These are phyloP conservation scores for Umimayanthus chanpuru DNA, from an alignment of 92 coral and sea anemone genomes.

Conservation along the genomic window DNA sequence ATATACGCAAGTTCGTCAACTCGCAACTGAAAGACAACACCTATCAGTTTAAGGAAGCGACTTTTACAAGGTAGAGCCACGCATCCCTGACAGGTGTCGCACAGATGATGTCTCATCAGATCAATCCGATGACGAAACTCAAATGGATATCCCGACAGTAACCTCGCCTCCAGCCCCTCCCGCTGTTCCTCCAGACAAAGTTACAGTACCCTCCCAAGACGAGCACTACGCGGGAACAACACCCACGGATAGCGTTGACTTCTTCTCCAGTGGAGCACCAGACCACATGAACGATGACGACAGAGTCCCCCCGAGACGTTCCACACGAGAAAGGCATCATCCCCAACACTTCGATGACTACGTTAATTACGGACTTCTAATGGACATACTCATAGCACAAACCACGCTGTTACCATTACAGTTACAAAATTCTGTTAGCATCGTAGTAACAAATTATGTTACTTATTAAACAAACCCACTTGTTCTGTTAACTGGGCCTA, in stretches of 20 bases:
- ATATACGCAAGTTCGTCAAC: slow-evolving; percentile 12
- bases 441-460: neutral
- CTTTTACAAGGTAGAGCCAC: neutral
- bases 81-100: neutral
- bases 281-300: slow-evolving; percentile 13
- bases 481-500: slow-evolving; percentile 23
- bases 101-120: neutral
- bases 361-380: slow-evolving; percentile 1
- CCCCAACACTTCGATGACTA: slow-evolving; percentile 17
- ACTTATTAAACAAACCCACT: slow-evolving; percentile 8
- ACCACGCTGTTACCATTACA: neutral
- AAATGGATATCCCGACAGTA: slow-evolving; percentile 18
- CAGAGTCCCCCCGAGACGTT: slow-evolving; percentile 12
- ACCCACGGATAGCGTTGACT: neutral
- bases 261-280: slow-evolving; percentile 15
- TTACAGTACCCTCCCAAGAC: neutral
- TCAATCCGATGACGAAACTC: neutral
- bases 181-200: slow-evolving; percentile 3
- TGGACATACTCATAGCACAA: slow-evolving; percentile 7
- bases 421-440: slow-evolving; percentile 13
- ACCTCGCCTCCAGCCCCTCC: slow-evolving; percentile 13
- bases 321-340: slow-evolving; percentile 13
- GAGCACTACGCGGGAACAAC: neutral
- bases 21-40: slow-evolving; percentile 7
- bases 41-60: neutral